Conservation (phyloP, 2,888 invertebrate genomes). For the Drymonia ruficornis region DNA sequence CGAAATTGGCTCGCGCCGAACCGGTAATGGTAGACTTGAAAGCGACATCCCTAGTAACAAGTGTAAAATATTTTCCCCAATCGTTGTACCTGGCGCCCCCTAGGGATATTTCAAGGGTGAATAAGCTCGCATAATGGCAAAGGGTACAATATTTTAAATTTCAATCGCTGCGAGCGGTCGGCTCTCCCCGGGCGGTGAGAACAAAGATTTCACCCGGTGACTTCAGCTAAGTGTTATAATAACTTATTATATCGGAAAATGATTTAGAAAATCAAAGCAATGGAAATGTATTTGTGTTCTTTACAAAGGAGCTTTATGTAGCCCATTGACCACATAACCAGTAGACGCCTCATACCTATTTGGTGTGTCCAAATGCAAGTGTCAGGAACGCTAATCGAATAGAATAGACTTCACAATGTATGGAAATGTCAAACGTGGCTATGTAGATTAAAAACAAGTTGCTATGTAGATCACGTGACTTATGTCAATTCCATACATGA, state of each 20-base stretch:
- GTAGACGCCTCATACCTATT: too few relatives aligned
- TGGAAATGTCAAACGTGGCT: too few relatives aligned
- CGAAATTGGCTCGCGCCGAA: constrained; percentile 46
- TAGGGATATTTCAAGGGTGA: constrained; percentile 86
- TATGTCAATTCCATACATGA: too few relatives aligned
- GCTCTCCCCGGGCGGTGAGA: constrained; percentile 66
- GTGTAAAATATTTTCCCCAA: constrained; percentile 85
- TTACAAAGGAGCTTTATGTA: too few relatives aligned
- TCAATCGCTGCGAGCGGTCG: constrained; percentile 85
- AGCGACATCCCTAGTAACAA: constrained; percentile 83
- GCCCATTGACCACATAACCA: too few relatives aligned
- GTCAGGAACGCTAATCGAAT: too few relatives aligned
- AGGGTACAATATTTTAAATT: constrained; percentile 86
- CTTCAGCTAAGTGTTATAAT: constrained; percentile 77
- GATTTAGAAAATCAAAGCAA: constrained; percentile 40
- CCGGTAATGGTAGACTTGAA: constrained; percentile 66
- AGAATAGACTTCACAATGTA: too few relatives aligned
- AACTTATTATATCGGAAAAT: constrained; percentile 68
- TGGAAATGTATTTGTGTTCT: constrained; percentile 13
- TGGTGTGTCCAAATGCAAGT: too few relatives aligned
- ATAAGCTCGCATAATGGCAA: constrained; percentile 85
- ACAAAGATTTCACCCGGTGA: constrained; percentile 79
- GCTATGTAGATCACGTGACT: too few relatives aligned
- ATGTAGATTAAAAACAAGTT: too few relatives aligned
- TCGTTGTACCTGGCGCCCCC: constrained; percentile 83